Conservation (phyloP, 2,888 invertebrate species). For the Belgica antarctica region DNA sequence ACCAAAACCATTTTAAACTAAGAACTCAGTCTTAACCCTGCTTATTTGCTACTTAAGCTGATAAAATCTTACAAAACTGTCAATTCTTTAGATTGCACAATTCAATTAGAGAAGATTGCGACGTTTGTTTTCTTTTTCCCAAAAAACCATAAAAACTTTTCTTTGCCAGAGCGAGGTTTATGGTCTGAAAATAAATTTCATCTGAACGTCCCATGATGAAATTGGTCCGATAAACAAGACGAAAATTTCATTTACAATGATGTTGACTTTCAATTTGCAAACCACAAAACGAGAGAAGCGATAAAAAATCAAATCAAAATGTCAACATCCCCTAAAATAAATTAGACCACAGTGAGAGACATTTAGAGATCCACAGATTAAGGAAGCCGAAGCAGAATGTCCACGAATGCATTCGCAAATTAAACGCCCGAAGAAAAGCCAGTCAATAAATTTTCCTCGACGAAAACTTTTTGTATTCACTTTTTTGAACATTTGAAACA, state of each 20-base stretch:
- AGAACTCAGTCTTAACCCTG: no score
- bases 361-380: not conserved
- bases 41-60: not conserved
- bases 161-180: not conserved
- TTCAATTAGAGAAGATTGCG: not conserved
- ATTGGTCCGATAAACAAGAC: conserved; percentile 33
- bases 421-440: not conserved
- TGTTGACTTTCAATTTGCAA: conserved; percentile 41
- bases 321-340: conserved; percentile 44
- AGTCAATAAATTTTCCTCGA: conserved; percentile 38
- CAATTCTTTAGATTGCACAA: not conserved
- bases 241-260: conserved; percentile 31
- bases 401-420: conserved; percentile 26
- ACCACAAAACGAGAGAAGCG: conserved; percentile 25
- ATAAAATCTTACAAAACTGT: no score
- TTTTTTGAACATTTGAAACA: not conserved
- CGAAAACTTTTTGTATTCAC: not conserved
- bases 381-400: not conserved
- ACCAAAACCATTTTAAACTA: not conserved
- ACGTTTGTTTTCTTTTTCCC: not conserved
- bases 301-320: conserved; percentile 44
- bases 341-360: conserved; percentile 30
- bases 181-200: conserved; percentile 27
- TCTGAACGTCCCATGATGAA: not conserved
- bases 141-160: not conserved